Percentiles rank a stretch among this genome's conserved stretches.
phyloP scores from a whole-genome alignment of 2,888 invertebrate genomes.

The Drosophila buzzatii region DNA sequence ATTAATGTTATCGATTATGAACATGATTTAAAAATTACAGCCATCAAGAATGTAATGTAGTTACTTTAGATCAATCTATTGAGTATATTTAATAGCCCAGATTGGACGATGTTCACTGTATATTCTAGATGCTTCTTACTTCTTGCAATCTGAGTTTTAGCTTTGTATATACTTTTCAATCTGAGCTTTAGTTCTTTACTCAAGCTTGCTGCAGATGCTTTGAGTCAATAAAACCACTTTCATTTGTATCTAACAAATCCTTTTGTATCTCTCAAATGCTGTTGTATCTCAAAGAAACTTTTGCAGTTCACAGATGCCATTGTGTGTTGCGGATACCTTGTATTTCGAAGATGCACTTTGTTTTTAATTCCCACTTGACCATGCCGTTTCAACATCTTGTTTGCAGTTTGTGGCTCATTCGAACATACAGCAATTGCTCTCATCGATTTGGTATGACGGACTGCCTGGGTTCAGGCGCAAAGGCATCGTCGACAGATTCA shows the following conservation, averaged over 20 bases:
- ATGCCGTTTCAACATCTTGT: background rate
- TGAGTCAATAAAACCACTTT: background rate
- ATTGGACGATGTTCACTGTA: background rate
- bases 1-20: too few species aligned
- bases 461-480: constrained; percentile 96
- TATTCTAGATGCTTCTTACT: background rate
- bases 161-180: background rate
- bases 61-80: too few species aligned
- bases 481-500: constrained; percentile 89
- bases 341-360: background rate
- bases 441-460: constrained; percentile 97
- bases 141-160: background rate
- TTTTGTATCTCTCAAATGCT: background rate
- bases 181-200: background rate
- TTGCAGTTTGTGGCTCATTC: constrained; percentile 96
- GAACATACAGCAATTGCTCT: constrained; percentile 96
- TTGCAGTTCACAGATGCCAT: background rate
- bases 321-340: background rate
- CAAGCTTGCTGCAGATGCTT: background rate
- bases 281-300: background rate
- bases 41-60: too few species aligned
- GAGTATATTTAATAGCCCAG: too few species aligned
- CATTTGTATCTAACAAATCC: background rate
- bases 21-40: too few species aligned
- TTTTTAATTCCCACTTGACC: background rate